Evolutionary conservation across 2,888 invertebrate genomes (phyloP), one percentile per base, ranked within the genome.

Genomic region (Piscicola geometra): DNA sequence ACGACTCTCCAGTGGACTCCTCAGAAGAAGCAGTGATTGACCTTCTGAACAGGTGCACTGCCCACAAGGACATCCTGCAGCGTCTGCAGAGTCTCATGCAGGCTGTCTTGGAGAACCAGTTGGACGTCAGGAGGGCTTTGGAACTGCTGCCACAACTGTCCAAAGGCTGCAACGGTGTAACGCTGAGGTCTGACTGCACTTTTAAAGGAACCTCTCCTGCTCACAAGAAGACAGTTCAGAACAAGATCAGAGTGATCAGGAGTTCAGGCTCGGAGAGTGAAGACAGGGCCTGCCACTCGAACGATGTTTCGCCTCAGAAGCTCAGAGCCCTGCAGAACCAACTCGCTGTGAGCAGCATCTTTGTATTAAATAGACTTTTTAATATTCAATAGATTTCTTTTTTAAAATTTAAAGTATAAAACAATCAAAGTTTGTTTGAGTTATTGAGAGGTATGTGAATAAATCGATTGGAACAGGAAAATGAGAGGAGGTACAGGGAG

Each of bases 401-500:
- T n/a, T n/a, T n/a, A 15, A 47, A 47, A 47, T 47, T 47, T 47
- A 9, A 47, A 47, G 9, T 32, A 25, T 28, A 30, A 5, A 25
- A 33, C 21, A 12, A n/a, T n/a, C n/a, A n/a, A n/a, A n/a, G n/a
- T n/a, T n/a, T 66, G 15, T n/a, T 66, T 66, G 15, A 66, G 12
- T 66, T 15, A 66, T 66, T 66, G 15, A 66, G 15, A n/a, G 15
- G 25, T 66, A n/a, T 18, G 12, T 66, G 12, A 15, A 66, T 66
- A 50, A 12, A n/a, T 5, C n/a, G n/a, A n/a, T n/a, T n/a, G n/a
- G n/a, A n/a, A n/a, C 25, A 68, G 69, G 75, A 68, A 56, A 67
- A 68, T 18, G 75, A 77, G 30, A 35, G 36, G 25, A 71, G 60
- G 32, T 77, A 75, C 70, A 52, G 64, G 41, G 77, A 77, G 12